Evolutionary conservation across 2,113 vertebrate genomes (phyloP), one percentile per base, ranked within the genome.

Genomic region (Phasianus colchicus): DNA sequence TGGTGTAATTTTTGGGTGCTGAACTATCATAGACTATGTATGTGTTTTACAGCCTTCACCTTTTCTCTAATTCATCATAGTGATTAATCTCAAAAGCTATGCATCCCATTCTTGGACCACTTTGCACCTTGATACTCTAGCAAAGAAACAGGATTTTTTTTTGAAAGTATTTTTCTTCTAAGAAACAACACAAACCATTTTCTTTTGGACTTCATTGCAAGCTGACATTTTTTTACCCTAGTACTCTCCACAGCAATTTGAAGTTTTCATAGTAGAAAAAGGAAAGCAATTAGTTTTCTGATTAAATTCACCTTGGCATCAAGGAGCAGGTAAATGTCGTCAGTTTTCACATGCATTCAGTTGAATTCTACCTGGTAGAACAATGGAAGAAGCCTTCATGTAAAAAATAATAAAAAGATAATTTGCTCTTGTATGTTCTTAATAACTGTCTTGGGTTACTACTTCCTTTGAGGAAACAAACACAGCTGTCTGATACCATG

Each of bases 241-340:
- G 90, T 90, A 92, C 86, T 93, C 61, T 83, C 52, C 20, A 52
- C 47, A 88, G 88, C 70, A 92, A 93, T 92, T 86, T 74, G 88
- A 94, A 83, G 65, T 86, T 61, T 90, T 96, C 90, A 75, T 95
- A 81, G 69, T 66, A 92, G 70, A 93, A 92, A 95, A 95, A 57
- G 92, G 88, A 93, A 96, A 92, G 80, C 86, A 96, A 90, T 96
- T 96, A 96, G 90, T 90, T 94, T 94, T 86, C 90, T 92, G 73
- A 95, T 94, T 94, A 93, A 91, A 95, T 94, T 93, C 88, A 92
- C 61, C 34, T 86, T 93, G 90, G 83, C 75, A 48, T 36, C 71
- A 80, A 95, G 86, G 70, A 86, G 13, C 65, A 93, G 90, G 83
- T 93, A 66, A 89, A 75, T 18, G 60, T 93, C 93, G 90, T 90